Conservation (phyloP, 2,797 vertebrate species). For the Danio choprae region DNA sequence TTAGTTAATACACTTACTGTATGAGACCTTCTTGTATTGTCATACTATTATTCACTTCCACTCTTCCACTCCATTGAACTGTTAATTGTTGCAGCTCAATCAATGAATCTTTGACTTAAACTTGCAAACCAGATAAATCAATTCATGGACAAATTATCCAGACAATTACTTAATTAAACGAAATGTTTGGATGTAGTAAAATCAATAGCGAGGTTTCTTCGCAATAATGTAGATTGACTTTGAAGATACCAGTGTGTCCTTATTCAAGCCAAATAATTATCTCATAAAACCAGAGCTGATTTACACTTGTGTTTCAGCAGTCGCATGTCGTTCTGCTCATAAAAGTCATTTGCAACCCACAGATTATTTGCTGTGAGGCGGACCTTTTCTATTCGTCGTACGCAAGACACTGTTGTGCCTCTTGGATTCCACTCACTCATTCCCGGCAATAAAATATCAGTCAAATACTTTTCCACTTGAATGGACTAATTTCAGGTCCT, state of each 20-base stretch:
- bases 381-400: slow-evolving; percentile 49
- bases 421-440: slow-evolving; percentile 62
- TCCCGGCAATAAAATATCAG: slow-evolving; percentile 67
- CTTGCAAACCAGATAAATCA: background rate
- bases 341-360: slow-evolving; percentile 43
- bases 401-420: slow-evolving; percentile 48
- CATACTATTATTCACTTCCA: background rate
- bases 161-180: slow-evolving; percentile 15
- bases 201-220: background rate
- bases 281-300: slow-evolving; percentile 28
- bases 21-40: background rate
- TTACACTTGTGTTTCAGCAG: slow-evolving; percentile 22
- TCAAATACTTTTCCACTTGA: slow-evolving; percentile 64
- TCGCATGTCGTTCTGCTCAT: slow-evolving; percentile 40
- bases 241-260: background rate
- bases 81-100: background rate
- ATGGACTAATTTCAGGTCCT: slow-evolving; percentile 67
- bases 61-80: background rate
- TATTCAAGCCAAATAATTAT: slow-evolving; percentile 24
- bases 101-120: background rate
- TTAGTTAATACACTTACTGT: background rate
- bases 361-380: slow-evolving; percentile 48
- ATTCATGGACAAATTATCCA: background rate
- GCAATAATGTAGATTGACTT: slow-evolving; percentile 8
- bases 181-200: slow-evolving; percentile 9